phyloP scores from a whole-genome alignment of 2,888 invertebrate genomes.

The Operophtera brumata region DNA sequence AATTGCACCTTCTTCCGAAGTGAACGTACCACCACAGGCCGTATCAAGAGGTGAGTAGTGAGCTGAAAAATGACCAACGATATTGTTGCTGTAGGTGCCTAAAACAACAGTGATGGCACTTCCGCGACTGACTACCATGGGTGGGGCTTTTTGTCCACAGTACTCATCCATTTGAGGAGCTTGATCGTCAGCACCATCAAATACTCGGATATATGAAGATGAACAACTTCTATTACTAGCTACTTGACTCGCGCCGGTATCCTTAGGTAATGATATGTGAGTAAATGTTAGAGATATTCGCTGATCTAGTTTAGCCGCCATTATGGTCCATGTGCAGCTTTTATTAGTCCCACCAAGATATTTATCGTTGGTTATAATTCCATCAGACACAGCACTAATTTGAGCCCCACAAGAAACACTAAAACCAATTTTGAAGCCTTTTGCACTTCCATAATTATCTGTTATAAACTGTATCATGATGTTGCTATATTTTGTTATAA shows the following conservation, averaged over 20 bases:
- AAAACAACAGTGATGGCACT: constrained; percentile 80
- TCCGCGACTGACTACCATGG: constrained; percentile 85
- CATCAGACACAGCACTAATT: constrained; percentile 78
- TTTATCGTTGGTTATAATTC: constrained; percentile 71
- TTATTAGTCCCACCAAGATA: constrained; percentile 48
- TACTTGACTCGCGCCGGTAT: constrained; percentile 39
- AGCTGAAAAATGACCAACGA: constrained; percentile 60
- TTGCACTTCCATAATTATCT: constrained; percentile 79
- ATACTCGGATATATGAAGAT: constrained; percentile 75
- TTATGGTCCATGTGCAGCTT: constrained; percentile 88
- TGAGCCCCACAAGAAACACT: constrained; percentile 85
- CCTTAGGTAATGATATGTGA: constrained; percentile 69
- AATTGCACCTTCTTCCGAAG: constrained; percentile 85
- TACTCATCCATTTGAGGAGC: constrained; percentile 84
- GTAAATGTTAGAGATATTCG: constrained; percentile 86
- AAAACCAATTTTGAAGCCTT: constrained; percentile 89
- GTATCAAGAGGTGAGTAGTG: constrained; percentile 68
- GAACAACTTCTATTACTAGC: constrained; percentile 55
- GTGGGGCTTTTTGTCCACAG: constrained; percentile 83
- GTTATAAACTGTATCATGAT: constrained; percentile 84
- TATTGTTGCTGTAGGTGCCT: constrained; percentile 52
- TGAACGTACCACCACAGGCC: constrained; percentile 92
- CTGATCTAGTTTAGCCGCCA: constrained; percentile 77
- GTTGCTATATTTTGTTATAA: constrained; percentile 81
- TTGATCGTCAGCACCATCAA: constrained; percentile 84